Base-by-base conservation (phyloP, 2,113 vertebrate species). In the Opisthocomus hoazin region DNA sequence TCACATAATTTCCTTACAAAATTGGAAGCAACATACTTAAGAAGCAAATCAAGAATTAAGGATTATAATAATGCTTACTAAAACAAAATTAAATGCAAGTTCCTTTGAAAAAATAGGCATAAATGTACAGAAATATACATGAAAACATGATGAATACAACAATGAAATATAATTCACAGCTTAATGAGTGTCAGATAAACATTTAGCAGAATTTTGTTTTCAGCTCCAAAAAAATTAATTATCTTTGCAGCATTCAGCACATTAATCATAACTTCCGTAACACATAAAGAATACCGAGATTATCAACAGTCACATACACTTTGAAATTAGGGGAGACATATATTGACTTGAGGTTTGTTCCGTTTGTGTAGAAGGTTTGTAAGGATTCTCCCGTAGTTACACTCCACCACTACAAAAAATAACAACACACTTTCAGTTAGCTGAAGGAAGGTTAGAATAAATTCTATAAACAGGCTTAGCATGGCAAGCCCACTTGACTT, bases 361-460 rank as follows among this genome's bases (percentile, higher is more conserved):
- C 99, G 1, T 98, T 98, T 17, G 99, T 98, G 90, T 99, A 99
- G 98, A 99, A 99, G 27, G 99, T 99, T 98, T 99, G 99, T 90
- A 98, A 98, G 80, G 98, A 98, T 91, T 98, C 97, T 41, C 99
- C 99, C n/a, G 96, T 98, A 94, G 97, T 97, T 92, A 98, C 98
- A 69, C 98, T 98, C 99, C 99, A 99, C 99, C 99, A 99, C 99
- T 99, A 95, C 41, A 87, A 92, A 90, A 95, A 30, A 95, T 29
- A 84, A 96, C 93, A 29, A 86, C 4, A 87, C 3, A 34, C 21
- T 82, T 68, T 46, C 21, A 65, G 65, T 93, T 81, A 91, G 18
- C 23, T 91, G 36, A 95, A 89, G 51, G 23, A 93, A 45, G 61
- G 37, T 89, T 23, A 89, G 43, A 94, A 84, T 39, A 86, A 45